A percentile compares a stretch with the other conserved stretches of the same genome.
Conservation (phyloP, 2,113 vertebrate genomes). For the Otis tarda region DNA sequence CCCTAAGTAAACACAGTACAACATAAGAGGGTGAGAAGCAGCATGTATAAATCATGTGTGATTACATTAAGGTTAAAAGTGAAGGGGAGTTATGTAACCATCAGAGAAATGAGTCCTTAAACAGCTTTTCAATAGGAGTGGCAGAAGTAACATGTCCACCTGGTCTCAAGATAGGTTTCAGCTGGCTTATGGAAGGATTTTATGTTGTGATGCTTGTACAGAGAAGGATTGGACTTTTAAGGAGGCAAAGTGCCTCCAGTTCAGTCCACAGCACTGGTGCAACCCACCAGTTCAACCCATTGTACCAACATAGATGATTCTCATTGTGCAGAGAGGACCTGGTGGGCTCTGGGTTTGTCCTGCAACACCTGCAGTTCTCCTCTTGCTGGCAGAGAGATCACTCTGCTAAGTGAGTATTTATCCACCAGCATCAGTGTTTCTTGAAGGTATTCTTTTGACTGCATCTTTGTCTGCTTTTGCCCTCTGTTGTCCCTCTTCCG, state of each 20-base stretch:
- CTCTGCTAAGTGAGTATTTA: not conserved
- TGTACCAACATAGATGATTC: not conserved
- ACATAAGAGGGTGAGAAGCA: not conserved
- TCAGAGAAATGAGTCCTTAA: not conserved
- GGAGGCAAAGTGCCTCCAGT: not conserved
- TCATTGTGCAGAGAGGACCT: not conserved
- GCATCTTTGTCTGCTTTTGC: not conserved
- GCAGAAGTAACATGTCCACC: not conserved
- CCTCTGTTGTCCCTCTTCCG: not conserved
- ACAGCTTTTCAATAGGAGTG: not conserved
- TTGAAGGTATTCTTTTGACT: not conserved
- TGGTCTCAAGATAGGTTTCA: not conserved
- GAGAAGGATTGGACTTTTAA: not conserved
- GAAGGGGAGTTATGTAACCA: not conserved
- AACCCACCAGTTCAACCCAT: not conserved
- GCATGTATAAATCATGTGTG: not conserved
- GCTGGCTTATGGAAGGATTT: not conserved
- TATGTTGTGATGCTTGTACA: not conserved
- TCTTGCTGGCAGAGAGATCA: not conserved
- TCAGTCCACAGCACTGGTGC: no score
- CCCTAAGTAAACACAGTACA: not conserved
- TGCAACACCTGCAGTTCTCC: not conserved
- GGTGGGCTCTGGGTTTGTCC: not conserved
- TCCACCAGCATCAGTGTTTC: not conserved
- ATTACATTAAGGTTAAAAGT: constrained; percentile 13